Evolutionary conservation across 1,140 invertebrate genomes (phyloP).

Genomic region (Kradibia gibbosae): DNA sequence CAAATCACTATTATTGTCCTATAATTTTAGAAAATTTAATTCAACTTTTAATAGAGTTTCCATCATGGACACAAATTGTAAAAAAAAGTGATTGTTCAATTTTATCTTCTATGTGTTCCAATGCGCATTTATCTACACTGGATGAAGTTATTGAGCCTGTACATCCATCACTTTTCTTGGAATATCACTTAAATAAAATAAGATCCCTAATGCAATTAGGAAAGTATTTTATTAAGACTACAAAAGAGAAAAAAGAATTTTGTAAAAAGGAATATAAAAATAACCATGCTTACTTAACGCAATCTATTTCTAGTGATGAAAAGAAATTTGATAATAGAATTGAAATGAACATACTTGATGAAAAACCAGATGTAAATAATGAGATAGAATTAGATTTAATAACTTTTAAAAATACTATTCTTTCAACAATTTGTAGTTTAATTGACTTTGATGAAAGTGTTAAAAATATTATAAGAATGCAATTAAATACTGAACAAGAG

Average conservation of each 20-base stretch:
- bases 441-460: slow-evolving; percentile 41
- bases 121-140: slow-evolving; percentile 23
- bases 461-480: background rate
- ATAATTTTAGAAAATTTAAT: slow-evolving; percentile 40
- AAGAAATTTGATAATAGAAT: slow-evolving; percentile 21
- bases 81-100: slow-evolving; percentile 24
- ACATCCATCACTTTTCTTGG: slow-evolving; percentile 28
- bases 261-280: slow-evolving; percentile 16
- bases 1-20: slow-evolving; percentile 46
- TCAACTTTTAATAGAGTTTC: slow-evolving; percentile 40
- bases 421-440: slow-evolving; percentile 14
- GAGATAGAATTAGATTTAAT: slow-evolving; percentile 29
- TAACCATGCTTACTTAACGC: slow-evolving; percentile 15
- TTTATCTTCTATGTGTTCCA: slow-evolving; percentile 26
- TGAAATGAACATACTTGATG: slow-evolving; percentile 24
- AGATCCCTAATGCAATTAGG: background rate
- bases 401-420: slow-evolving; percentile 34
- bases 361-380: slow-evolving; percentile 21
- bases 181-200: slow-evolving; percentile 28
- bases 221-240: slow-evolving; percentile 18
- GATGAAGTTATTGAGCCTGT: slow-evolving; percentile 11
- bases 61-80: slow-evolving; percentile 46
- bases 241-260: slow-evolving; percentile 22
- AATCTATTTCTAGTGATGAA: background rate
- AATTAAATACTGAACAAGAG: slow-evolving; percentile 37